Base-by-base conservation (phyloP, 2,888 invertebrate genomes). In the Lepidonotus clava region DNA sequence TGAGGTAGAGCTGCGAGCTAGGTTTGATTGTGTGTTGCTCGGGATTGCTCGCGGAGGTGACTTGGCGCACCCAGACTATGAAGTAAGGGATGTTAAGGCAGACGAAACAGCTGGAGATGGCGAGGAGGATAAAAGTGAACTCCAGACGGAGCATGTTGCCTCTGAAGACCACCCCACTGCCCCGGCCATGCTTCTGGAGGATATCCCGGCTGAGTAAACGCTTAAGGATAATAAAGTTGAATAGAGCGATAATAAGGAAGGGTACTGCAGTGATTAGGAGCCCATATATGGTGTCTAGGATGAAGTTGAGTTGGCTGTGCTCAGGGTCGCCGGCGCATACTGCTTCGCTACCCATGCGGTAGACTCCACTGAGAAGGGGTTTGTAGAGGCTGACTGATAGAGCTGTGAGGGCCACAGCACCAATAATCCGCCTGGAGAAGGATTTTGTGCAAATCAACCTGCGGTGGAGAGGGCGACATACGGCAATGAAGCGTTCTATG, bases 1-100 rank as follows among this genome's bases (percentile, higher is more conserved):
- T 86, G 18, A 86, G 41, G 32, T 77, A 77, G 0, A 86, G 80
- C 1, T 53, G 38, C 14, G 38, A 40, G 51, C 85, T 76, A 8
- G 76, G 21, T 4, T 36, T 38, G 2, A 34, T 11, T 8, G 76
- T 24, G 71, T 41, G 41, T 11, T 51, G 18, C 2, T 61, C 41
- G 38, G 36, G 24, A 0, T 36, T 18, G 46, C 28, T 46, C 21
- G 41, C 36, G 18, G n/a, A 24, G 1, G 46, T 46, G 38, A 86
- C 41, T 83, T 84, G 86, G 41, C 86, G 83, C 28, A 83, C 76
- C 93, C 93, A 93, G 6, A 92, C 89, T 24, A 91, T 90, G 87
- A 93, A 92, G 86, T 92, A 93, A 0, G 93, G 93, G 34, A 93
- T 87, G 76, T 93, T 93, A 41, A 93, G 90, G 0, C 91, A 90